Percentiles rank a stretch among this genome's conserved stretches.
These are phyloP conservation scores for Melanotus villosus DNA, from an alignment of 2,888 invertebrate species.

Conservation along the genomic window DNA sequence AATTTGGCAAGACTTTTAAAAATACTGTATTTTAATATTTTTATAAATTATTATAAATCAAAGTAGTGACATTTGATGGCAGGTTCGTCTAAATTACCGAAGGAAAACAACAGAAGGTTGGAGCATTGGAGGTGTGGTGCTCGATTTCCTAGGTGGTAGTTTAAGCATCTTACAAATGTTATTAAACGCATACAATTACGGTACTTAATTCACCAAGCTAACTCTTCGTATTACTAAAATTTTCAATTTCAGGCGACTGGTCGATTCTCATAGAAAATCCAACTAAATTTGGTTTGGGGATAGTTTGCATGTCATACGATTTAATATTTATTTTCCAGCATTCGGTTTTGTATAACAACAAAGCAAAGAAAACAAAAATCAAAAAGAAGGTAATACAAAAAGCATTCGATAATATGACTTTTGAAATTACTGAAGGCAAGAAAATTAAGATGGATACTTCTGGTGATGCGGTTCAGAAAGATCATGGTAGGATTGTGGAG, in stretches of 20 bases:
- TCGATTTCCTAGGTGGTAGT: conserved; percentile 96
- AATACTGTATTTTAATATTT: too few relatives aligned
- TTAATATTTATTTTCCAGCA: conserved; percentile 44
- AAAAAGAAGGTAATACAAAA: too few relatives aligned
- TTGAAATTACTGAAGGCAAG: too few relatives aligned
- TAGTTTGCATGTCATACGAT: conserved; percentile 38
- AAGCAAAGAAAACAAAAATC: neutral
- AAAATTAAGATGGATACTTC: too few relatives aligned
- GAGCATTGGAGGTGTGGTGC: conserved; percentile 98
- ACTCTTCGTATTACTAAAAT: neutral
- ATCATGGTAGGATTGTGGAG: too few relatives aligned
- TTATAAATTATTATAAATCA: too few relatives aligned
- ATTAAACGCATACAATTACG: conserved; percentile 91
- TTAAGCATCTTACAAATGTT: conserved; percentile 98
- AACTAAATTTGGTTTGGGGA: conserved; percentile 44
- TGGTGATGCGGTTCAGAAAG: too few relatives aligned
- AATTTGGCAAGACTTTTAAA: too few relatives aligned
- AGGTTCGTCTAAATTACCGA: conserved; percentile 96
- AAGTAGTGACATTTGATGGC: neutral
- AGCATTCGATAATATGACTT: too few relatives aligned
- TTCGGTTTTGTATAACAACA: neutral
- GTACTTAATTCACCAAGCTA: conserved; percentile 65
- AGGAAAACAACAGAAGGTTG: conserved; percentile 97
- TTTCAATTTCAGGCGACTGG: conserved; percentile 39
- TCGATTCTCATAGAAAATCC: conserved; percentile 42